phyloP scores from a whole-genome alignment of 1,140 invertebrate species.

The Potamilus streckersoni region DNA sequence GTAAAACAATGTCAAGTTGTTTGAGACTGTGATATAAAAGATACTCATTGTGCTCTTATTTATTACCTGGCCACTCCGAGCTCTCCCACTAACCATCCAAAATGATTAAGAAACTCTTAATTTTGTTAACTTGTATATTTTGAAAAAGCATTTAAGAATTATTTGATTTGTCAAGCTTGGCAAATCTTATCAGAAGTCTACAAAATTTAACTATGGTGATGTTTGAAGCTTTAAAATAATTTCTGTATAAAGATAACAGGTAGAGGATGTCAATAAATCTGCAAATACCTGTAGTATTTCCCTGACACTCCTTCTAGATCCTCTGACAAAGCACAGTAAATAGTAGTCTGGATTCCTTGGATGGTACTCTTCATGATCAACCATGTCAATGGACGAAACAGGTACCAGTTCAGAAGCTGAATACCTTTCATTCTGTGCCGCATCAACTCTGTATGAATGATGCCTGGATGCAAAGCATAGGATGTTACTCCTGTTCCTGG shows the following conservation, averaged over 20 bases:
- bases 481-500: too few species aligned
- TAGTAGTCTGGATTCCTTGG: slow-evolving; percentile 63
- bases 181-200: not conserved
- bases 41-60: not conserved
- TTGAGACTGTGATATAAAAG: not conserved
- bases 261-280: not conserved
- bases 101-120: too few species aligned
- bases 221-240: not conserved
- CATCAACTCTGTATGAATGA: too few species aligned
- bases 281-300: slow-evolving; percentile 78
- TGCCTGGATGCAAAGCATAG: too few species aligned
- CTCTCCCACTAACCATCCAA: too few species aligned
- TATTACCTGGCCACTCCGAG: too few species aligned
- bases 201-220: not conserved
- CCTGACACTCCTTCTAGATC: slow-evolving; percentile 79
- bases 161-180: not conserved
- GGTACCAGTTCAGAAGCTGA: too few species aligned
- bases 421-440: too few species aligned
- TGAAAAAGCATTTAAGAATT: not conserved
- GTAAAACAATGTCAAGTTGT: not conserved
- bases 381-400: too few species aligned
- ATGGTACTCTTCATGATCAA: slow-evolving; percentile 30
- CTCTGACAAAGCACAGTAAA: slow-evolving; percentile 72
- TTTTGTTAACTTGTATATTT: not conserved
- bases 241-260: not conserved